Conservation (phyloP, 2,888 invertebrate species). For the Adela reaumurella region DNA sequence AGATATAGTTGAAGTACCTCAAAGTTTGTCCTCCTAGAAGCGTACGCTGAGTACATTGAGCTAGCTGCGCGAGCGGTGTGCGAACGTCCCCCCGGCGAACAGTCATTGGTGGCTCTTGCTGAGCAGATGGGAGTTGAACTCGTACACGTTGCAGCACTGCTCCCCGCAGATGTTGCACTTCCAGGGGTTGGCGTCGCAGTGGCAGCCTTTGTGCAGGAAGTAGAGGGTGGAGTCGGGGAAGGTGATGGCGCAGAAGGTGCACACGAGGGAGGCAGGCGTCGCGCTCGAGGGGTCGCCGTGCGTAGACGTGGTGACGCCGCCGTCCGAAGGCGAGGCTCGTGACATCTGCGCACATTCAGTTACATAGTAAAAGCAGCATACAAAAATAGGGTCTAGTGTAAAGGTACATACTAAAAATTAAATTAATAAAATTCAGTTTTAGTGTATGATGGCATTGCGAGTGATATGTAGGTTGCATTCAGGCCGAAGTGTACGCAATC, state of each 20-base stretch:
- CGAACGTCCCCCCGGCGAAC: slow-evolving; percentile 49
- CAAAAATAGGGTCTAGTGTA: no score
- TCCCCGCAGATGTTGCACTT: slow-evolving; percentile 98
- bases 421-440: no score
- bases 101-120: slow-evolving; percentile 88
- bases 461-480: no score
- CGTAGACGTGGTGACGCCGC: slow-evolving; percentile 70
- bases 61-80: background rate
- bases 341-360: slow-evolving; percentile 24
- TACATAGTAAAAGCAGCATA: no score
- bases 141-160: slow-evolving; percentile 91
- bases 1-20: background rate
- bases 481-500: no score
- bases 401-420: no score
- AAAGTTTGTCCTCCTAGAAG: background rate
- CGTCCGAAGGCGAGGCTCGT: slow-evolving; percentile 46
- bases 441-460: no score
- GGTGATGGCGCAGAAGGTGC: slow-evolving; percentile 88
- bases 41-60: no score
- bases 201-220: slow-evolving; percentile 96
- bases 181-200: slow-evolving; percentile 94
- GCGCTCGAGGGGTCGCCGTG: slow-evolving; percentile 59
- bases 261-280: slow-evolving; percentile 63
- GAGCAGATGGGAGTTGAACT: slow-evolving; percentile 93
- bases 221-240: slow-evolving; percentile 96